Evolutionary conservation across 2,888 invertebrate species (phyloP), one percentile per base, ranked within the genome.

Genomic region (Dicycla oo): DNA sequence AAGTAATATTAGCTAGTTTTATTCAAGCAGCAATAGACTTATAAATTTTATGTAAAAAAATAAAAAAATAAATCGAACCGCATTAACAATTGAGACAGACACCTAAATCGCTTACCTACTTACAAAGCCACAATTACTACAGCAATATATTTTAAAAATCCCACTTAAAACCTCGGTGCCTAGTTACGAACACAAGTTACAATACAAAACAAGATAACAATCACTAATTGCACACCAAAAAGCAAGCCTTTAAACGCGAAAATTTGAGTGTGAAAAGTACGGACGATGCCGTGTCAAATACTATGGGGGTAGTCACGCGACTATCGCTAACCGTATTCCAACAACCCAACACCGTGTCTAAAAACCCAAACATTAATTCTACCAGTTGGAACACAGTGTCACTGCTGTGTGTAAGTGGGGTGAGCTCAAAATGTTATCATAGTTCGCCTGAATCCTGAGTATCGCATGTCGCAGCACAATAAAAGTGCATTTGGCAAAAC

Each of bases 201-300:
- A 86, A 85, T 85, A 87, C 86, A 84, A 87, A 89, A 88, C 83
- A 84, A 91, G 94, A 94, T 94, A 94, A 91, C 92, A 80, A 95
- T 94, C 94, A 85, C 88, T 94, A 94, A 95, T 94, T 94, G 94
- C 91, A 90, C 88, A 90, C 93, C 91, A 85, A 91, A 94, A 93
- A 91, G 89, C 93, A 91, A 90, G 91, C 89, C 88, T 89, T 88
- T 91, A 89, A 89, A 91, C 91, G 92, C 91, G 91, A 93, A 93
- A 92, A 93, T 94, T 93, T 93, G 92, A 93, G 94, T 94, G 94
- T 91, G 93, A 93, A 93, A 94, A 93, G 92, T 92, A 92, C 92
- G 89, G 90, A 90, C 90, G 87, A 90, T 92, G 88, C 88, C 94
- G 93, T 93, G 94, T 93, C 93, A 93, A 93, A 92, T 85, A 88